Conservation (phyloP, 2,797 vertebrate genomes). For the Myotis daubentonii region DNA sequence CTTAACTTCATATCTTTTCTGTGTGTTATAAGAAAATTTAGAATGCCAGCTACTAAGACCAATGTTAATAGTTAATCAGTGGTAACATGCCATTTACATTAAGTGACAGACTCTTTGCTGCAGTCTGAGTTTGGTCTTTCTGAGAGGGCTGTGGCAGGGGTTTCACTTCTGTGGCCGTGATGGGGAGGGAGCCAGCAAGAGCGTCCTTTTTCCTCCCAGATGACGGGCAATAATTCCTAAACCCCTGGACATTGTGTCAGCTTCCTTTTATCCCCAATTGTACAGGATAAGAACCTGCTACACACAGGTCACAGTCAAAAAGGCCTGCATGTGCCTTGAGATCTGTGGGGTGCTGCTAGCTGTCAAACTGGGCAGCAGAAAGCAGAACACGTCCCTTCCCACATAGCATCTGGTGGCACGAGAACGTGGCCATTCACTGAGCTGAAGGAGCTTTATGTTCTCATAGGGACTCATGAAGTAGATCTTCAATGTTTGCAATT, state of each 20-base stretch:
- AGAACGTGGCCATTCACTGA: not conserved
- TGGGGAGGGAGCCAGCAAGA: not conserved
- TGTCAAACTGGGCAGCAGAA: not conserved
- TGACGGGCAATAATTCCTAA: not conserved
- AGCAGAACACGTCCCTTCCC: not conserved
- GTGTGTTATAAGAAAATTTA: not conserved
- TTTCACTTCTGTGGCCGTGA: not conserved
- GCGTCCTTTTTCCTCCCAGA: not conserved
- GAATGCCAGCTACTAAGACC: not conserved
- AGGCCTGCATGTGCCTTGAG: not conserved
- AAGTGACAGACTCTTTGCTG: not conserved
- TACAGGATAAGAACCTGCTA: not conserved
- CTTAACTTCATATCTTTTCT: not conserved
- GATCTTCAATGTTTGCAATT: not conserved
- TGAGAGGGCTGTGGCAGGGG: not conserved
- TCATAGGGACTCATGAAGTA: not conserved
- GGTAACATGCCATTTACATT: not conserved
- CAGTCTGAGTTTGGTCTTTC: not conserved
- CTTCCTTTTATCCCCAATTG: not conserved
- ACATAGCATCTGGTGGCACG: not conserved
- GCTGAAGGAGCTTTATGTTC: not conserved
- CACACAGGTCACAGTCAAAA: not conserved
- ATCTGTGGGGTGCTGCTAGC: not conserved
- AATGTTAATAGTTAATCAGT: not conserved
- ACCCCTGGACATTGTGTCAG: not conserved